phyloP scores from a whole-genome alignment of 1,140 invertebrate species.

The Lineus longissimus region DNA sequence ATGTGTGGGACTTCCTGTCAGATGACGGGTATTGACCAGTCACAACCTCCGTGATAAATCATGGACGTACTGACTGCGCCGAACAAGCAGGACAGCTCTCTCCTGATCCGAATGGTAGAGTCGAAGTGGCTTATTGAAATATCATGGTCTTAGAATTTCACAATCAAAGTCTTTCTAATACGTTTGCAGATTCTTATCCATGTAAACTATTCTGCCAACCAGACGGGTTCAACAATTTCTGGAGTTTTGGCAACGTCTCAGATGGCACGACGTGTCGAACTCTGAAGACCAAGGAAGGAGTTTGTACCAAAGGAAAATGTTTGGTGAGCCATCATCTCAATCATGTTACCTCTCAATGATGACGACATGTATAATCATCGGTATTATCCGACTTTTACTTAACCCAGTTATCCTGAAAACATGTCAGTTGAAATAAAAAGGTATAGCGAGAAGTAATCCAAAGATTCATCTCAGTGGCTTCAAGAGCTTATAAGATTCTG shows the following conservation, averaged over 20 bases:
- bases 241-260: neutral
- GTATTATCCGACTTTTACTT: neutral
- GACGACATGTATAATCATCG: neutral
- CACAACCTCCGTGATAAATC: too few relatives aligned
- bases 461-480: too few relatives aligned
- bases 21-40: too few relatives aligned
- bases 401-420: neutral
- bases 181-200: neutral
- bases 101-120: too few relatives aligned
- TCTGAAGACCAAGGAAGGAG: neutral
- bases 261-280: neutral
- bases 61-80: too few relatives aligned
- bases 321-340: neutral
- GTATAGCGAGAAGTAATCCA: neutral
- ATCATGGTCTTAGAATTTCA: too few relatives aligned
- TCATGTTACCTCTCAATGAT: neutral
- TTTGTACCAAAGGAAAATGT: neutral
- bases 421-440: neutral
- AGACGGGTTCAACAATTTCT: neutral
- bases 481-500: too few relatives aligned
- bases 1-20: too few relatives aligned
- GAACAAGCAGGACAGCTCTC: too few relatives aligned
- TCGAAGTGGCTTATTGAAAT: too few relatives aligned
- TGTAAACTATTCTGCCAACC: conserved; percentile 2
- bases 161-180: neutral